Base-by-base conservation (phyloP, 2,888 invertebrate genomes). In the Hydrotaea cyrtoneurina region DNA sequence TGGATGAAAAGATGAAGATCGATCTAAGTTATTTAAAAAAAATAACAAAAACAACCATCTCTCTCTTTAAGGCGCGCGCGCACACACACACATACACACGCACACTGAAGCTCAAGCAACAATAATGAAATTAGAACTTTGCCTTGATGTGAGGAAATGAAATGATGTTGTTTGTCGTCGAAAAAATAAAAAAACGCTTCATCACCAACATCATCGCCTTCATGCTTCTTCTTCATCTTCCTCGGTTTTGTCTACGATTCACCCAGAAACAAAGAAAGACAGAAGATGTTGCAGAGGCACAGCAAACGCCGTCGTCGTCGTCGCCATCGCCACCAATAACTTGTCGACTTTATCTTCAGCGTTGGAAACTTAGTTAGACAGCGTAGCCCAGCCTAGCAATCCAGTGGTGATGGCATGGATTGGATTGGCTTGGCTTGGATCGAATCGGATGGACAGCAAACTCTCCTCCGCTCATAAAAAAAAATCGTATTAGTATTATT, bases 121-220 rank as follows among this genome's bases (percentile, higher is more conserved):
- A 66, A 53, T 23, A 77, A 46, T 53, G 62, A 5, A 15, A 78
- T 82, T 77, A 64, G 74, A 85, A 90, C 88, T 89, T 87, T 89
- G 91, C 91, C 91, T 90, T 90, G 90, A 89, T 87, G 87, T 87
- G 88, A 90, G 90, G 91, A 90, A 90, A 87, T 88, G 86, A 81
- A 57, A 17, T 73, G 73, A 72, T 72, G 73, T 57, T 39, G 55
- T 23, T 23, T 23, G 31, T 46, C 39, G 36, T 36, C 26, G 17
- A 31, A 39, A 2, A 39, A 8, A 8, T 36, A 15, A 59, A 31
- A 57, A n/a, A 66, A 66, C 2, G 39, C 66, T 66, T 39, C 66
- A 26, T 23, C 59, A 59, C 23, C 59, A 57, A 10, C 23, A 21
- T 23, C 23, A 21, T 23, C 59, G 26, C 3, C 15, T 43, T 59